A percentile compares a stretch with the other conserved stretches of the same genome.
Conservation (phyloP, 2,113 vertebrate genomes). For the Holacanthus passer region DNA sequence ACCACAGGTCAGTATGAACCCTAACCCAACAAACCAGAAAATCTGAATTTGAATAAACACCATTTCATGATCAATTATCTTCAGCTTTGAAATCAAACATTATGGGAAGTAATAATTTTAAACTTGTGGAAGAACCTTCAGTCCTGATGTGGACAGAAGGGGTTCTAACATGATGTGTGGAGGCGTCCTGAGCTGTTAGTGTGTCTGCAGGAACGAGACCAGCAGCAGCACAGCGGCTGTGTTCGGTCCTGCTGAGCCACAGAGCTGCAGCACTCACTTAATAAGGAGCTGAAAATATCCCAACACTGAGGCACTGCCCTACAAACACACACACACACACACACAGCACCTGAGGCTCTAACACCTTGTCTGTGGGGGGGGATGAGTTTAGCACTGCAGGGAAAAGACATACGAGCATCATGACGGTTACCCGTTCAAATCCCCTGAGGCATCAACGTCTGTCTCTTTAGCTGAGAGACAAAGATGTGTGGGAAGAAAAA, state of each 20-base stretch:
- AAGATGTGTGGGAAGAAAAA: too few relatives aligned
- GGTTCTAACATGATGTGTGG: not conserved
- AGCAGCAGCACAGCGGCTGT: not conserved
- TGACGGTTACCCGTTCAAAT: not conserved
- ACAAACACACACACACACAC: conserved; percentile 44
- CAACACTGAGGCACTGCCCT: conserved; percentile 48
- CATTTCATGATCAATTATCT: too few relatives aligned
- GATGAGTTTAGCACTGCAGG: not conserved
- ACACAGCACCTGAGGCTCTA: conserved; percentile 28
- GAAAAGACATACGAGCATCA: not conserved
- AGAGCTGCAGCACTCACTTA: conserved; percentile 19
- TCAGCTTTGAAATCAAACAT: too few relatives aligned
- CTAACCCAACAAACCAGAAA: too few relatives aligned
- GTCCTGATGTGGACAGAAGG: too few relatives aligned
- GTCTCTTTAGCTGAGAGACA: too few relatives aligned
- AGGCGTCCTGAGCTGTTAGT: not conserved
- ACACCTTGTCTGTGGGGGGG: not conserved
- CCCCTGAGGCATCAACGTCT: not conserved
- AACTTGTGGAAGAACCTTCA: too few relatives aligned
- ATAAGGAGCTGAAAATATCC: conserved; percentile 59
- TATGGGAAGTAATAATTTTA: too few relatives aligned
- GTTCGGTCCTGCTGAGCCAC: conserved; percentile 43
- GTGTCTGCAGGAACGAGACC: not conserved
- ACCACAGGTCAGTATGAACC: too few relatives aligned
- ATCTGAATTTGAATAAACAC: too few relatives aligned